Evolutionary conservation across 1,140 invertebrate genomes (phyloP).

Genomic region (Orius insidiosus): DNA sequence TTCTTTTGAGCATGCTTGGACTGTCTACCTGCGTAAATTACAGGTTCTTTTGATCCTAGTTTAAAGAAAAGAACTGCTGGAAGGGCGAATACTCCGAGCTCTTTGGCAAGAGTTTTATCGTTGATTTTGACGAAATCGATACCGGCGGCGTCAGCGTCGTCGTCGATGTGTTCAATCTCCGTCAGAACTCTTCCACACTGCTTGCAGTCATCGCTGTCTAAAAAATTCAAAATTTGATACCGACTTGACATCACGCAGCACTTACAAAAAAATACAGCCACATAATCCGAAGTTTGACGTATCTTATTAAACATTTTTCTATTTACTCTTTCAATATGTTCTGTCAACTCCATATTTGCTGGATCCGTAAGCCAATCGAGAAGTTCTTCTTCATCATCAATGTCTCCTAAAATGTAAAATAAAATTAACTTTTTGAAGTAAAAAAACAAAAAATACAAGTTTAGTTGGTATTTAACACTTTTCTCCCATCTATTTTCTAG

Average conservation of each 20-base stretch:
- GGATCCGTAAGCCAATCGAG: conserved; percentile 86
- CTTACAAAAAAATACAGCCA: conserved; percentile 92
- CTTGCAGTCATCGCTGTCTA: conserved; percentile 86
- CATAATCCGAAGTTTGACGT: conserved; percentile 72
- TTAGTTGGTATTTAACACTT: conserved; percentile 3
- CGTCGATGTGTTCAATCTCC: conserved; percentile 86
- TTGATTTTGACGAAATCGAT: conserved; percentile 89
- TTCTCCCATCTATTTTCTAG: background rate
- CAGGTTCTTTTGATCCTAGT: conserved; percentile 70
- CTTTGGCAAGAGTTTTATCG: conserved; percentile 69
- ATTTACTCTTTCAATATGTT: conserved; percentile 85
- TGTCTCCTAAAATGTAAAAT: conserved; percentile 36
- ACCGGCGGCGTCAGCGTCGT: conserved; percentile 77
- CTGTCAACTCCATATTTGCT: conserved; percentile 84
- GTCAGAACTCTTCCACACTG: conserved; percentile 73
- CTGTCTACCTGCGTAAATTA: conserved; percentile 84
- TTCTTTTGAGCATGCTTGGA: background rate
- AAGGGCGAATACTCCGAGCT: conserved; percentile 71
- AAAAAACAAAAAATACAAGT: background rate
- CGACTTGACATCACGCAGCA: conserved; percentile 19
- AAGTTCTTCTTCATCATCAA: conserved; percentile 84
- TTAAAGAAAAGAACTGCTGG: conserved; percentile 82
- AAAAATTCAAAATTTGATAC: conserved; percentile 20
- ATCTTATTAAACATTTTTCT: conserved; percentile 87
- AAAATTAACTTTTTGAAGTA: background rate